These are phyloP conservation scores for Potamilus streckersoni DNA, from an alignment of 1,140 invertebrate species.

Conservation along the genomic window DNA sequence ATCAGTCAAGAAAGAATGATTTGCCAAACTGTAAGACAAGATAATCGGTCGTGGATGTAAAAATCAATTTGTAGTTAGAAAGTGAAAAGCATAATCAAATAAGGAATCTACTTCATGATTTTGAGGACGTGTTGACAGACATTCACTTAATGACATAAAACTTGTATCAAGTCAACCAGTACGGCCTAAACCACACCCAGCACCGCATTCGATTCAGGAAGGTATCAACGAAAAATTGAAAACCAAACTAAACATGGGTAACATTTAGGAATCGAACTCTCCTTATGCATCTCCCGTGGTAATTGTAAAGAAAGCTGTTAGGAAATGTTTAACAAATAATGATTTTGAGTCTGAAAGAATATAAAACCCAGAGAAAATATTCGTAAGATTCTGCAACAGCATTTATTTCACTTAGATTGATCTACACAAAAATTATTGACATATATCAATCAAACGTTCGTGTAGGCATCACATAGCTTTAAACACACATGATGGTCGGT, in stretches of 20 bases:
- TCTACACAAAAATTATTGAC: conserved; percentile 24
- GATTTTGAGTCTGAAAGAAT: conserved; percentile 35
- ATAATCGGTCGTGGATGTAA: not conserved
- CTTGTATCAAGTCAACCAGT: conserved; percentile 13
- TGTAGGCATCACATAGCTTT: conserved; percentile 13
- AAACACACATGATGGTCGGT: conserved; percentile 4
- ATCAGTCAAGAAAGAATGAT: conserved; percentile 1
- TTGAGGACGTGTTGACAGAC: conserved; percentile 24
- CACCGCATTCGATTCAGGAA: conserved; percentile 60
- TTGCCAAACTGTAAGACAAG: not conserved
- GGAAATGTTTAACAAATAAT: conserved; percentile 36
- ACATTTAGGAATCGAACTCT: not conserved
- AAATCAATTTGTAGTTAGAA: not conserved
- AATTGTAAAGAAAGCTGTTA: conserved; percentile 66
- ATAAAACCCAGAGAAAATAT: conserved; percentile 32
- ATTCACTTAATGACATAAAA: conserved; percentile 1
- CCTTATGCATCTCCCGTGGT: conserved; percentile 65
- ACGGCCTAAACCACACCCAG: conserved; percentile 30
- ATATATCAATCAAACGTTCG: not conserved
- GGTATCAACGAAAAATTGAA: conserved; percentile 59
- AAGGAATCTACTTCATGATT: not conserved
- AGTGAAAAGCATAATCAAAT: no score
- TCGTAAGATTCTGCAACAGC: conserved; percentile 1
- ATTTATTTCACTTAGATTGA: conserved; percentile 26
- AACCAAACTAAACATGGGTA: not conserved